phyloP scores from a whole-genome alignment of 2,888 invertebrate genomes.

The Platycnemis pennipes region DNA sequence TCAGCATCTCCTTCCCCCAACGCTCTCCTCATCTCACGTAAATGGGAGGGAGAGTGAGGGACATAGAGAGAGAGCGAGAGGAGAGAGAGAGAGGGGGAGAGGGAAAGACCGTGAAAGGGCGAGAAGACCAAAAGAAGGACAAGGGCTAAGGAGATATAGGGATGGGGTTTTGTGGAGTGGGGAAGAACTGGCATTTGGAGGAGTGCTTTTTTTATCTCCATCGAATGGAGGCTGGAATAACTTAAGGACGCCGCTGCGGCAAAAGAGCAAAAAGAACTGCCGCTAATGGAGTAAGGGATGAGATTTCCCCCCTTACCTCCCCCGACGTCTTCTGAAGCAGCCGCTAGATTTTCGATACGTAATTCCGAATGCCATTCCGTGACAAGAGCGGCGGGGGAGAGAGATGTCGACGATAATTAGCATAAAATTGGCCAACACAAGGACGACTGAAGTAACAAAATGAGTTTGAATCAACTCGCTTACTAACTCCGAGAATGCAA shows the following conservation, averaged over 20 bases:
- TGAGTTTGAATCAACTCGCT: neutral
- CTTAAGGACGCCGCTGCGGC: slow-evolving; percentile 9
- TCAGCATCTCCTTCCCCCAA: neutral
- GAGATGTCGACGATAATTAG: neutral
- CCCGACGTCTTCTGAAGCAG: neutral
- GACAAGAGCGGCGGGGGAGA: neutral
- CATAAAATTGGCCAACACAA: slow-evolving; percentile 18
- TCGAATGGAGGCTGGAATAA: slow-evolving; percentile 8
- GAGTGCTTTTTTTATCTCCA: neutral
- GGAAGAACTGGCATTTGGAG: neutral
- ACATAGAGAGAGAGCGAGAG: too few species aligned
- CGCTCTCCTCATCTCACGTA: neutral
- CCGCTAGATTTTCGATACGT: neutral
- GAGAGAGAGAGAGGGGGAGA: neutral
- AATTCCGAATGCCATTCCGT: neutral
- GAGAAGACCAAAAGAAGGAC: neutral
- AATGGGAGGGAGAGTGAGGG: too few species aligned
- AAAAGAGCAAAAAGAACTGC: neutral
- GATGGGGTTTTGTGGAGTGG: too few species aligned
- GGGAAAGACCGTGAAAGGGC: too few species aligned
- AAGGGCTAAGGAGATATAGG: neutral
- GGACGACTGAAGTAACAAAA: neutral
- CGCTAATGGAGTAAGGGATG: slow-evolving; percentile 32
- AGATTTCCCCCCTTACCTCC: neutral
- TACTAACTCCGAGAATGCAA: neutral